Percentiles rank a stretch among this genome's conserved stretches.
These are phyloP conservation scores for Tor tambroides DNA, from an alignment of 2,113 vertebrate species.

Conservation along the genomic window DNA sequence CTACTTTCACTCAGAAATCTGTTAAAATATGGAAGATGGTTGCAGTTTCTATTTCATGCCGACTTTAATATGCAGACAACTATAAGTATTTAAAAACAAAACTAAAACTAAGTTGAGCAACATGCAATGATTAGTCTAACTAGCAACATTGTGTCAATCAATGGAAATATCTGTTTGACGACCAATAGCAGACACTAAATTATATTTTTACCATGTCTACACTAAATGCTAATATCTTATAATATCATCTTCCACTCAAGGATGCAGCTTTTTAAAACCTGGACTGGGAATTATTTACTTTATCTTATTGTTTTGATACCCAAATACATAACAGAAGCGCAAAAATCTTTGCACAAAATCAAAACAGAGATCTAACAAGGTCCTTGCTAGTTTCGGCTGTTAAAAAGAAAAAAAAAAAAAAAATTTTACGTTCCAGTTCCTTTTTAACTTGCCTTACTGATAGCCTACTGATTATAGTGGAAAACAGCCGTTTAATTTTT, in stretches of 20 bases:
- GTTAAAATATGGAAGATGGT: not conserved
- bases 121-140: not conserved
- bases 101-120: not conserved
- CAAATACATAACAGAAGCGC: not conserved
- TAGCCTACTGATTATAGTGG: not conserved
- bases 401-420: conserved; percentile 4
- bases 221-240: not conserved
- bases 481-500: conserved; percentile 24
- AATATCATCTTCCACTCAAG: not conserved
- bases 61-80: not conserved
- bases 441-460: not conserved
- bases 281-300: not conserved
- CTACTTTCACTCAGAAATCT: not conserved
- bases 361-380: not conserved
- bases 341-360: not conserved
- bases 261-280: not conserved
- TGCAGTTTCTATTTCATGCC: no score
- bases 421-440: not conserved
- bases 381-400: not conserved
- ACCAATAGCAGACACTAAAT: not conserved
- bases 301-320: not conserved
- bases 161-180: not conserved
- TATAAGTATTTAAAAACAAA: not conserved
- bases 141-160: not conserved
- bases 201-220: not conserved